Conservation (phyloP, 1,140 invertebrate species). For the Phymastichus coffea region DNA sequence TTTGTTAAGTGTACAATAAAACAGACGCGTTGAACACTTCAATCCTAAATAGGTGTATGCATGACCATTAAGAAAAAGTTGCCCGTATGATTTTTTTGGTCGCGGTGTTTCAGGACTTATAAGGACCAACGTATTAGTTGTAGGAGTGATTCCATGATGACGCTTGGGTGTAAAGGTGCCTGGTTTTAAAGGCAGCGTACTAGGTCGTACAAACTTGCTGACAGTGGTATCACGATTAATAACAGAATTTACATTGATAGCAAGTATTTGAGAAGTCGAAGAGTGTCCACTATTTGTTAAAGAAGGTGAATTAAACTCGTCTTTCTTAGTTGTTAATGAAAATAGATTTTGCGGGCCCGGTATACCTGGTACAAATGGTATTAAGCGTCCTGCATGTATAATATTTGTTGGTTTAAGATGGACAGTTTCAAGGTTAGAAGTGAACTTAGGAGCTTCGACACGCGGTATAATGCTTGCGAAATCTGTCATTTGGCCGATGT, state of each 20-base stretch:
- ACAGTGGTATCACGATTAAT: slow-evolving; percentile 32
- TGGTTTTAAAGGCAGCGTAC: slow-evolving; percentile 77
- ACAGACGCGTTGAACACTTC: slow-evolving; percentile 86
- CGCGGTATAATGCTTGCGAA: slow-evolving; percentile 47
- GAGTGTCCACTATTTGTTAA: too few relatives aligned
- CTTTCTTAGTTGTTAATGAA: too few relatives aligned
- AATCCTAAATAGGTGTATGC: slow-evolving; percentile 89
- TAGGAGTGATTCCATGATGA: slow-evolving; percentile 75
- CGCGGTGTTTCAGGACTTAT: slow-evolving; percentile 86
- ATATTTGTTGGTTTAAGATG: slow-evolving; percentile 47
- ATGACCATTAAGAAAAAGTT: slow-evolving; percentile 85
- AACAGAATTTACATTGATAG: too few relatives aligned
- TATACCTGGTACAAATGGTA: slow-evolving; percentile 82
- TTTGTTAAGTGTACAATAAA: slow-evolving; percentile 89
- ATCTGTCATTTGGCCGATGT: too few relatives aligned
- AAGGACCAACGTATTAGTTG: slow-evolving; percentile 72
- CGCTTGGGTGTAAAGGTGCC: slow-evolving; percentile 77
- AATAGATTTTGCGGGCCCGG: slow-evolving; percentile 75
- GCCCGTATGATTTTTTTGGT: slow-evolving; percentile 83
- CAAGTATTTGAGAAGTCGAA: too few relatives aligned
- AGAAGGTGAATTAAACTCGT: too few relatives aligned
- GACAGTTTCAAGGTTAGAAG: too few relatives aligned
- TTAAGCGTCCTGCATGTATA: slow-evolving; percentile 66
- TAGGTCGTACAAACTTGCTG: slow-evolving; percentile 75
- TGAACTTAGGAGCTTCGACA: slow-evolving; percentile 36